Conservation (phyloP, 2,888 invertebrate species). For the Trissoscelio sp. region DNA sequence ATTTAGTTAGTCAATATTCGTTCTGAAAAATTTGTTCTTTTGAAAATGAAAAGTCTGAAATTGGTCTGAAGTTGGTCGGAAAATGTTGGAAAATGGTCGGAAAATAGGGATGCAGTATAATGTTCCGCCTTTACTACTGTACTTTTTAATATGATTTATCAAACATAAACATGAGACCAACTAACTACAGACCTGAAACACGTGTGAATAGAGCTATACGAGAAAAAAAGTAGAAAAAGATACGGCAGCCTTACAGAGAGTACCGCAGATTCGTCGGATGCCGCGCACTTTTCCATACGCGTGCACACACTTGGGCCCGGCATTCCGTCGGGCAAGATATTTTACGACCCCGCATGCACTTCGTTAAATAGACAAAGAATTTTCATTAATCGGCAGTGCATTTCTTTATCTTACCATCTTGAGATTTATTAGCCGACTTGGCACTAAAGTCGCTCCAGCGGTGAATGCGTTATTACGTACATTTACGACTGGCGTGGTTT, state of each 20-base stretch:
- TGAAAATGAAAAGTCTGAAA: no score
- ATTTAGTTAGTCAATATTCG: no score
- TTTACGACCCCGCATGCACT: slow-evolving; percentile 53
- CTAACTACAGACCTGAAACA: slow-evolving; percentile 41
- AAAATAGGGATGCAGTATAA: no score
- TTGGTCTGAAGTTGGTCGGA: no score
- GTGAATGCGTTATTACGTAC: slow-evolving; percentile 54
- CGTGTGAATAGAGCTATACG: slow-evolving; percentile 51
- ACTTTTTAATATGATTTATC: no score
- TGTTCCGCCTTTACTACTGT: no score
- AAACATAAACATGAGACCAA: slow-evolving; percentile 36
- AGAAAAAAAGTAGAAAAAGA: slow-evolving; percentile 44
- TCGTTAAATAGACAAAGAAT: slow-evolving; percentile 66
- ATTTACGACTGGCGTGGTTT: slow-evolving; percentile 53
- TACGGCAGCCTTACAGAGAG: slow-evolving; percentile 30
- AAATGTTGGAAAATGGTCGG: no score
- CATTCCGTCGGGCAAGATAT: slow-evolving; percentile 53
- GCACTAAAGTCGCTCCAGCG: slow-evolving; percentile 49
- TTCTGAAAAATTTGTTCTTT: no score
- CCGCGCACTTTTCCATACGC: slow-evolving; percentile 53
- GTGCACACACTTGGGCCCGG: slow-evolving; percentile 27
- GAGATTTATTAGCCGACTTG: slow-evolving; percentile 60
- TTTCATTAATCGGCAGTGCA: slow-evolving; percentile 63
- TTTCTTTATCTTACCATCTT: slow-evolving; percentile 65
- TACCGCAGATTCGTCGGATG: slow-evolving; percentile 57